Evolutionary conservation across 2,888 invertebrate species (phyloP).

Genomic region (Andricus quercusramuli): DNA sequence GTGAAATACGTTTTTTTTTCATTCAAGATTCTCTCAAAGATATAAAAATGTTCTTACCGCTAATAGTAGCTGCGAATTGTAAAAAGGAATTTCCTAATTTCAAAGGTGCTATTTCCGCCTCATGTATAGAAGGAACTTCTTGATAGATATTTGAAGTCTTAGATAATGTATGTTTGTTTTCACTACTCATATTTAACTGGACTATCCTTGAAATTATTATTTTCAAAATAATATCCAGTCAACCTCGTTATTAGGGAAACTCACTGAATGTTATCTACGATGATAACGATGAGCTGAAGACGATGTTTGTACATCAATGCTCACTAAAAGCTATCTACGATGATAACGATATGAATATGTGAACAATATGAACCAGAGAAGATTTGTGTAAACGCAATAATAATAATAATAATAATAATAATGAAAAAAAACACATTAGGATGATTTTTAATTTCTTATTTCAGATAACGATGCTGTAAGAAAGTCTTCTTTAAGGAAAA

Average conservation of each 20-base stretch:
- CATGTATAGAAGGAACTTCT: slow-evolving; percentile 1
- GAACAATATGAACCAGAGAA: too few species aligned
- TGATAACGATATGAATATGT: neutral
- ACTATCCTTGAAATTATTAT: neutral
- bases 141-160: neutral
- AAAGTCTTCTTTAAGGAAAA: too few species aligned
- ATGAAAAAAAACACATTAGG: too few species aligned
- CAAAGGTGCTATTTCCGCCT: neutral
- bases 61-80: slow-evolving; percentile 25
- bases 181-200: slow-evolving; percentile 16
- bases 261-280: neutral
- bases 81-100: slow-evolving; percentile 9
- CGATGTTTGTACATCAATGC: too few species aligned
- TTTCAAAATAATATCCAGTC: neutral
- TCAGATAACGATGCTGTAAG: too few species aligned
- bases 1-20: neutral
- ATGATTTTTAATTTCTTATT: too few species aligned
- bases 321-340: neutral
- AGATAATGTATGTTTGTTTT: neutral
- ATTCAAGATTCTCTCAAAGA: neutral
- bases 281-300: neutral
- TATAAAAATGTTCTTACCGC: slow-evolving; percentile 1
- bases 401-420: too few species aligned
- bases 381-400: too few species aligned
- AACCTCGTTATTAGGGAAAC: neutral